Percentiles rank a stretch among this genome's conserved stretches.
These are phyloP conservation scores for Myanophis thanlyinensis DNA, from an alignment of 2,113 vertebrate species.

Conservation along the genomic window DNA sequence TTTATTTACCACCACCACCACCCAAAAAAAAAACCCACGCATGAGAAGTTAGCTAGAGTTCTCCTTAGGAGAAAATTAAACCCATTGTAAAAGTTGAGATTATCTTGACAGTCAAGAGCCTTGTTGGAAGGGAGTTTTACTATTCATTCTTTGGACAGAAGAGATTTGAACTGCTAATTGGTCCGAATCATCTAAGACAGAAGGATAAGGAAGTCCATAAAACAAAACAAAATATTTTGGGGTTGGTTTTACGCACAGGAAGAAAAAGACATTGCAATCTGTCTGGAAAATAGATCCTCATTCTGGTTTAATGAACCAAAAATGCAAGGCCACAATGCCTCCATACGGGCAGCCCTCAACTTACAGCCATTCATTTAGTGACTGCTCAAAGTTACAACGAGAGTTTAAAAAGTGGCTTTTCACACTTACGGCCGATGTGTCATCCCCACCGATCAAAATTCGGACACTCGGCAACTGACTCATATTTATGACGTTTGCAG, in stretches of 20 bases:
- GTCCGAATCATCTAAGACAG: neutral
- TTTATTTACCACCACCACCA: too few relatives aligned
- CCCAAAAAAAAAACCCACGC: neutral
- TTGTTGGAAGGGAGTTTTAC: neutral
- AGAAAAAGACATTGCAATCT: neutral
- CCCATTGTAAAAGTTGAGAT: conserved; percentile 11
- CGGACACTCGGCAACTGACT: neutral
- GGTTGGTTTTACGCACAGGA: neutral
- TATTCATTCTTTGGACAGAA: conserved; percentile 5
- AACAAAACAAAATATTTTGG: neutral
- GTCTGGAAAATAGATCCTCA: neutral
- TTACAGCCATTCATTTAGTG: neutral
- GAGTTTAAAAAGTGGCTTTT: neutral
- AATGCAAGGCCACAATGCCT: neutral
- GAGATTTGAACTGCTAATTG: neutral
- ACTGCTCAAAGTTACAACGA: neutral
- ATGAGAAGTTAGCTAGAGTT: neutral
- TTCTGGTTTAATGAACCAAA: neutral
- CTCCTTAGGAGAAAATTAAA: conserved; percentile 15
- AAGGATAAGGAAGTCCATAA: neutral
- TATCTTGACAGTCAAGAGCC: conserved; percentile 19
- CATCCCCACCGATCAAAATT: neutral
- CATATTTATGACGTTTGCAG: fast-evolving
- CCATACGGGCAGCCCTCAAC: neutral
- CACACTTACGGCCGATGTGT: neutral